Evolutionary conservation across 2,113 vertebrate genomes (phyloP).

Genomic region (Indicator indicator): DNA sequence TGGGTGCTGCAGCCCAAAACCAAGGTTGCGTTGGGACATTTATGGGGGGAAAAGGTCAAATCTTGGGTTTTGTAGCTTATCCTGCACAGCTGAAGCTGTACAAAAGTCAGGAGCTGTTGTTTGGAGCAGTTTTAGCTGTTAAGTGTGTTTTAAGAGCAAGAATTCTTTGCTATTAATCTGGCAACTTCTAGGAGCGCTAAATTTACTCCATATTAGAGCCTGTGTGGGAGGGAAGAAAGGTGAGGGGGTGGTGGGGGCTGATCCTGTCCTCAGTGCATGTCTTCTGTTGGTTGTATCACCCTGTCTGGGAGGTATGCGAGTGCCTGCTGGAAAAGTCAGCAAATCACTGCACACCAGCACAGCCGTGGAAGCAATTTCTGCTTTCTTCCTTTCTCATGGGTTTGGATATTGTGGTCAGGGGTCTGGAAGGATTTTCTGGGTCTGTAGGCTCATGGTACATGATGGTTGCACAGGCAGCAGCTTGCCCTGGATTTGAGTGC

Average conservation of each 20-base stretch:
- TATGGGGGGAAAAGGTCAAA: neutral
- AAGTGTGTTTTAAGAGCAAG: neutral
- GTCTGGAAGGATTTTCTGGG: neutral
- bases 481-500: neutral
- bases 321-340: neutral
- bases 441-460: neutral
- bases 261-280: neutral
- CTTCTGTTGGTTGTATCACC: neutral
- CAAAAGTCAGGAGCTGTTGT: neutral
- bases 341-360: neutral
- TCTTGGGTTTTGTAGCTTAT: neutral
- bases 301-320: neutral
- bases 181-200: neutral
- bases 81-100: neutral
- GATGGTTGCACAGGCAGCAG: neutral
- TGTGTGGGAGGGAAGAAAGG: neutral
- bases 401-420: neutral
- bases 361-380: neutral
- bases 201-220: accelerated
- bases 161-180: neutral
- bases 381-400: neutral
- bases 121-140: accelerated
- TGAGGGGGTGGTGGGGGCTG: neutral
- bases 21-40: neutral
- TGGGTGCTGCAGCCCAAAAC: neutral